Percentiles rank a stretch among this genome's conserved stretches.
Evolutionary conservation across 2,888 invertebrate species (phyloP).

Genomic region (Spodoptera picta): DNA sequence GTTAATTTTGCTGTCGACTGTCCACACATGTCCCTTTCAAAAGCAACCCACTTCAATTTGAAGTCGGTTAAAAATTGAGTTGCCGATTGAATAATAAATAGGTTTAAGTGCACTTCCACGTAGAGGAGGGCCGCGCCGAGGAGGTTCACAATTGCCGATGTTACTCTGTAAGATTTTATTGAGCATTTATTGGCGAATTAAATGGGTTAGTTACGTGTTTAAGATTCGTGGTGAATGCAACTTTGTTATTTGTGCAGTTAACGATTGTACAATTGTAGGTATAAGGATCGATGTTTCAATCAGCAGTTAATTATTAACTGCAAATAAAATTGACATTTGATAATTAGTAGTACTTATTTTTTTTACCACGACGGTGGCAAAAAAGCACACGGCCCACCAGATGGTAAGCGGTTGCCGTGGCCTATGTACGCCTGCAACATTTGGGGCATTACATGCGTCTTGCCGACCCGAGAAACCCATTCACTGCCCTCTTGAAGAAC

Average conservation of each 20-base stretch:
- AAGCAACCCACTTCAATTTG: slow-evolving; percentile 20
- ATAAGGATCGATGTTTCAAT: too few species aligned
- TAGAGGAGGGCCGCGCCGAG: background rate
- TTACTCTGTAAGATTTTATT: slow-evolving; percentile 30
- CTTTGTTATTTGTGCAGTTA: slow-evolving; percentile 1
- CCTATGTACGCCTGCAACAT: too few species aligned
- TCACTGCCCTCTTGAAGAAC: too few species aligned
- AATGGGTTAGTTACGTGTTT: slow-evolving; percentile 8
- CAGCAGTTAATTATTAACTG: too few species aligned
- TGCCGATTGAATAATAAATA: slow-evolving; percentile 31
- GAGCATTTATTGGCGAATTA: slow-evolving; percentile 15
- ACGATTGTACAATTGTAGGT: background rate
- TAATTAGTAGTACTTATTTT: too few species aligned
- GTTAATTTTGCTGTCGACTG: too few species aligned
- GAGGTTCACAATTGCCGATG: slow-evolving; percentile 4
- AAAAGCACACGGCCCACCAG: too few species aligned
- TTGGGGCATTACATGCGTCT: too few species aligned
- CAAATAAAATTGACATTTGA: too few species aligned
- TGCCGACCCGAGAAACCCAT: too few species aligned
- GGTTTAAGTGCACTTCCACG: slow-evolving; percentile 34
- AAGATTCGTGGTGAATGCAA: slow-evolving; percentile 9
- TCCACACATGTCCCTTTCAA: background rate
- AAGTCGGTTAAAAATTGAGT: slow-evolving; percentile 18
- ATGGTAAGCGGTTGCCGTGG: too few species aligned
- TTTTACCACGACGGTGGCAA: too few species aligned